phyloP scores from a whole-genome alignment of 2,888 invertebrate species.

The Cactoblastis cactorum region DNA sequence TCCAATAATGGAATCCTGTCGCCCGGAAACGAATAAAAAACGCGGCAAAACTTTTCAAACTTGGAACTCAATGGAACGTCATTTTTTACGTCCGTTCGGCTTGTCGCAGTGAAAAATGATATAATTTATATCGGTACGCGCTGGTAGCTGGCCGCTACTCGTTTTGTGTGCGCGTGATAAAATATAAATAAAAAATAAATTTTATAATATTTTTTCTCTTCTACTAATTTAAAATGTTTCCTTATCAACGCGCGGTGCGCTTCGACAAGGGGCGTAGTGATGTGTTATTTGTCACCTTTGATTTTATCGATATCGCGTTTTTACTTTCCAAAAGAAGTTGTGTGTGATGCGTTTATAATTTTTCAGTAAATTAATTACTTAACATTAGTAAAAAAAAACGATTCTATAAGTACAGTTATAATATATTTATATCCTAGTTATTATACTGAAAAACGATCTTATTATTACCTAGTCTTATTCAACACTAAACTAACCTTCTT shows the following conservation, averaged over 20 bases:
- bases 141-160: constrained; percentile 73
- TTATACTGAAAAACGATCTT: too few relatives aligned
- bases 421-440: too few relatives aligned
- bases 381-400: too few relatives aligned
- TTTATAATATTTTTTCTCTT: constrained; percentile 60
- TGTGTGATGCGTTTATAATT: too few relatives aligned
- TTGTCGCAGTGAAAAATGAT: constrained; percentile 78
- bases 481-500: too few relatives aligned
- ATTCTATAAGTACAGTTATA: too few relatives aligned
- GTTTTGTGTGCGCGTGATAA: constrained; percentile 73
- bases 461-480: too few relatives aligned
- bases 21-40: constrained; percentile 77
- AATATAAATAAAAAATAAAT: constrained; percentile 72
- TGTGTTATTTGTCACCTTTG: constrained; percentile 25
- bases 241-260: constrained; percentile 76
- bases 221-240: constrained; percentile 79
- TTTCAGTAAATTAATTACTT: too few relatives aligned
- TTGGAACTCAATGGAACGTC: constrained; percentile 71
- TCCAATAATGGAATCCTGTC: constrained; percentile 64
- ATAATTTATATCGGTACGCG: constrained; percentile 74
- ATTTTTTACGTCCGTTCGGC: constrained; percentile 77
- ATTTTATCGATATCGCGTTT: constrained; percentile 35
- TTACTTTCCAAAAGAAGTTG: constrained; percentile 13
- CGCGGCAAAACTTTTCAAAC: constrained; percentile 76
- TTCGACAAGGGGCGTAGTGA: constrained; percentile 65